A percentile compares a stretch with the other conserved stretches of the same genome.
These are phyloP conservation scores for Zosterops pallidus DNA, from an alignment of 2,113 vertebrate species.

Conservation along the genomic window DNA sequence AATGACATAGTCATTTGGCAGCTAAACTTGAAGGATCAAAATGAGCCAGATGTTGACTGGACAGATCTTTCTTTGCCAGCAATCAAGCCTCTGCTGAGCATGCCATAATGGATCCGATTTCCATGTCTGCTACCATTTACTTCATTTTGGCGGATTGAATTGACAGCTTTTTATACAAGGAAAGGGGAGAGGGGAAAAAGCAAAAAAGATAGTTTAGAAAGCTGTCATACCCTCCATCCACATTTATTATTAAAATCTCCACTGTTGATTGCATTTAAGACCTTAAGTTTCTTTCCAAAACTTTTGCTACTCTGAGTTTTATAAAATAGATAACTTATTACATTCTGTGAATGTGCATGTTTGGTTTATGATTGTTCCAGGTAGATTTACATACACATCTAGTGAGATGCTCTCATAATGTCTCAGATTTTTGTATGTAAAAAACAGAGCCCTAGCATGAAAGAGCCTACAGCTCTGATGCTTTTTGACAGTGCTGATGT, in stretches of 20 bases:
- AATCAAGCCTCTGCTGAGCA: not conserved
- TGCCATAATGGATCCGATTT: not conserved
- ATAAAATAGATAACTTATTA: not conserved
- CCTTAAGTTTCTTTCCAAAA: not conserved
- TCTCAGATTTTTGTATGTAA: not conserved
- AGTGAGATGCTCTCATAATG: not conserved
- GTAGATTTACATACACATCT: not conserved
- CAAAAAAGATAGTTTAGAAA: not conserved
- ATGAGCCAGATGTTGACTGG: constrained; percentile 5
- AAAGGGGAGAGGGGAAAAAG: not conserved
- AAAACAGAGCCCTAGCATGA: not conserved
- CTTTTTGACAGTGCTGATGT: not conserved
- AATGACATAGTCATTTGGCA: not conserved
- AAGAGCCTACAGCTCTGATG: not conserved
- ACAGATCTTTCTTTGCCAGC: not conserved
- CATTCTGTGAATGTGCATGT: rapidly evolving
- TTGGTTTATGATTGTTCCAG: not conserved
- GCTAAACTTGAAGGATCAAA: not conserved
- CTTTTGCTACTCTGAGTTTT: not conserved
- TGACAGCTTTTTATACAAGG: not conserved
- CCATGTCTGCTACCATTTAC: not conserved
- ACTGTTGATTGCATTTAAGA: not conserved
- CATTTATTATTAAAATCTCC: not conserved
- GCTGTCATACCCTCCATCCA: not conserved
- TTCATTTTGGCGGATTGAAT: constrained; percentile 4